These are phyloP conservation scores for Brachyptera putata DNA, from an alignment of 2,888 invertebrate species.

Conservation along the genomic window DNA sequence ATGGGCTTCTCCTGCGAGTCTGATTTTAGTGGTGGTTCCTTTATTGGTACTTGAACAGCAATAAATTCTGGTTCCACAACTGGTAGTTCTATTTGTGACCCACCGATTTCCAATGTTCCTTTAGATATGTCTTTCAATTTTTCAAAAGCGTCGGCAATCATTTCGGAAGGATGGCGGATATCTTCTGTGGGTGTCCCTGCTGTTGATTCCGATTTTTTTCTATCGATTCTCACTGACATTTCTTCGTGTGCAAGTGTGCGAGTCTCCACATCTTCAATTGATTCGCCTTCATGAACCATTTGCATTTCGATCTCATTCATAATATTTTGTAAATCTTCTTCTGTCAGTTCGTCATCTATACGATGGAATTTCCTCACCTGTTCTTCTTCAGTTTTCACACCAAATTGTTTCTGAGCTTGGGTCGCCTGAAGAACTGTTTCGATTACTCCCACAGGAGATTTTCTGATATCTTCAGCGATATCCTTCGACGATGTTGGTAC, in stretches of 20 bases:
- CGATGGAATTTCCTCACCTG: no score
- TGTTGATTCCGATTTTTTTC: no score
- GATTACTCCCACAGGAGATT: background rate
- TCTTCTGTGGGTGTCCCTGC: background rate
- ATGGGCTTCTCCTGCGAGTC: background rate
- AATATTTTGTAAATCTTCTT: slow-evolving; percentile 2
- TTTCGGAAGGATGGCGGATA: background rate
- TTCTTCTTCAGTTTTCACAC: no score
- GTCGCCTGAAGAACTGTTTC: no score
- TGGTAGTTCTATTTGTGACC: background rate
- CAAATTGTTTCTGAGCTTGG: no score
- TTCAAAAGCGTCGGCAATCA: background rate
- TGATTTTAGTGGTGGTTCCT: background rate
- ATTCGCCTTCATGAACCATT: background rate
- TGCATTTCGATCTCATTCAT: slow-evolving; percentile 1
- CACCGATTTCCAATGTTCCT: background rate
- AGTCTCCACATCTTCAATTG: background rate
- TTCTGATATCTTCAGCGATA: background rate
- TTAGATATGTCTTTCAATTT: background rate
- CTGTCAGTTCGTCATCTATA: slow-evolving; percentile 1
- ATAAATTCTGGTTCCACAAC: slow-evolving; percentile 4
- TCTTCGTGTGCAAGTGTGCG: background rate
- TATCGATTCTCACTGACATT: background rate
- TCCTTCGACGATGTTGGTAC: background rate
- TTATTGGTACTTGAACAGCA: background rate